A percentile compares a stretch with the other conserved stretches of the same genome.
Conservation (phyloP, 2,888 invertebrate genomes). For the Ernsta delagoae region DNA sequence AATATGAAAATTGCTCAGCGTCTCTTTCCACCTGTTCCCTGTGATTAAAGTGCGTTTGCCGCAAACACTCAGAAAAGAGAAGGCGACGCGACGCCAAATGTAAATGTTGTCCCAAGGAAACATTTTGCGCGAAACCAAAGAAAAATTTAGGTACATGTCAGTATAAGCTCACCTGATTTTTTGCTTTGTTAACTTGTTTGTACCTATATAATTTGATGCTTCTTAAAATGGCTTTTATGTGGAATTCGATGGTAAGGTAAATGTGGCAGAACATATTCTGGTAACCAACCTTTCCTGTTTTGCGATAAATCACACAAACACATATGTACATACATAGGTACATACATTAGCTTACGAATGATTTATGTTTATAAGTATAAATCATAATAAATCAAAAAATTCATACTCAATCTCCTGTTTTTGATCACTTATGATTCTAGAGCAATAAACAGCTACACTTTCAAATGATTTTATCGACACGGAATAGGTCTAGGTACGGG, state of each 20-base stretch:
- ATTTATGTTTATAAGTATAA: no score
- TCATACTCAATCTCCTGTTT: no score
- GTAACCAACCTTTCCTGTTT: no score
- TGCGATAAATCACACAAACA: no score
- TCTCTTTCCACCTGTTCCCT: constrained; percentile 67
- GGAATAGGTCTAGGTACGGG: constrained; percentile 70
- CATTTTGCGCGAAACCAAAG: constrained; percentile 68
- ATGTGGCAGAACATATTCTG: neutral
- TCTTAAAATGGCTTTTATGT: no score
- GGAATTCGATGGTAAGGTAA: no score
- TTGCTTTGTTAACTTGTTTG: constrained; percentile 34
- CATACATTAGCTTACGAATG: no score
- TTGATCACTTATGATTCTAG: no score
- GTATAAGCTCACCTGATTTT: constrained; percentile 58
- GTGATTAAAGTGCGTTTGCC: constrained; percentile 78
- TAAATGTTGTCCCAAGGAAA: constrained; percentile 74
- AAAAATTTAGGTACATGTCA: constrained; percentile 63
- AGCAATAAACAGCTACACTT: constrained; percentile 49
- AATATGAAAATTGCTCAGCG: constrained; percentile 76
- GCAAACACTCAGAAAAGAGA: constrained; percentile 61
- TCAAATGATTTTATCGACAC: constrained; percentile 73
- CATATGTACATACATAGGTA: no score
- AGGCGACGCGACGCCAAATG: constrained; percentile 64
- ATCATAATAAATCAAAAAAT: no score
- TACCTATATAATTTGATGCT: neutral